A percentile compares a stretch with the other conserved stretches of the same genome.
These are phyloP conservation scores for Clupea harengus DNA, from an alignment of 2,113 vertebrate genomes.

Conservation along the genomic window DNA sequence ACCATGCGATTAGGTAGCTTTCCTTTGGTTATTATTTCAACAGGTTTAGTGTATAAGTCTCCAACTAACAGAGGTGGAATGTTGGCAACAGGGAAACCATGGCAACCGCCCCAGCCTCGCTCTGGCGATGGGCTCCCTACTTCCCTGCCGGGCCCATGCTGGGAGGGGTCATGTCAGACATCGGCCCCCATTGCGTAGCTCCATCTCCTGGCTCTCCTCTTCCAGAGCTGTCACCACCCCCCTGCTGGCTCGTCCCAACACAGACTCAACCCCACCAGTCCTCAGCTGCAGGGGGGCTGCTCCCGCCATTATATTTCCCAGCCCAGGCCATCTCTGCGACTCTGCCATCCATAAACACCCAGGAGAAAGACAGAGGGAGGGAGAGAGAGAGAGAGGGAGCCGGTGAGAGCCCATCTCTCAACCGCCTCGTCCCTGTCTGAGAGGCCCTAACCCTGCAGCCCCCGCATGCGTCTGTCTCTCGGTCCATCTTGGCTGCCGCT, in stretches of 20 bases:
- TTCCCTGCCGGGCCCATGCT: conserved; percentile 68
- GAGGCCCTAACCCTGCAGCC: conserved; percentile 9
- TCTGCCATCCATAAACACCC: conserved; percentile 29
- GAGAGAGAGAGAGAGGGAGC: conserved; percentile 13
- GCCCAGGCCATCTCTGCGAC: conserved; percentile 44
- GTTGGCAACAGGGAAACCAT: conserved; percentile 49
- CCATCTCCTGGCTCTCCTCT: conserved; percentile 73
- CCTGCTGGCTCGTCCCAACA: conserved; percentile 69
- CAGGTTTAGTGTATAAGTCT: background rate
- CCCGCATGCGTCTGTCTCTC: conserved; percentile 23
- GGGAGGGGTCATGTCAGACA: conserved; percentile 84
- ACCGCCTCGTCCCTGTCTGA: conserved; percentile 29
- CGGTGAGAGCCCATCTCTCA: conserved; percentile 38
- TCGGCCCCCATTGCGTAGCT: conserved; percentile 77
- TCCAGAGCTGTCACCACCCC: conserved; percentile 76
- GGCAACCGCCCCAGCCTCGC: conserved; percentile 38
- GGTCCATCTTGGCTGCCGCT: conserved; percentile 5
- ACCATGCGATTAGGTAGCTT: background rate
- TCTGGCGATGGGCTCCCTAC: conserved; percentile 57
- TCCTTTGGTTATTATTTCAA: background rate
- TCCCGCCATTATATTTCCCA: conserved; percentile 56
- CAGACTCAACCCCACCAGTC: conserved; percentile 73
- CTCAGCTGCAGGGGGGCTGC: conserved; percentile 62
- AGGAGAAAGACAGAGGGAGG: background rate
- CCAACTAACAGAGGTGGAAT: conserved; percentile 27